phyloP scores from a whole-genome alignment of 1,140 invertebrate genomes.

The Drosophila watanabei region DNA sequence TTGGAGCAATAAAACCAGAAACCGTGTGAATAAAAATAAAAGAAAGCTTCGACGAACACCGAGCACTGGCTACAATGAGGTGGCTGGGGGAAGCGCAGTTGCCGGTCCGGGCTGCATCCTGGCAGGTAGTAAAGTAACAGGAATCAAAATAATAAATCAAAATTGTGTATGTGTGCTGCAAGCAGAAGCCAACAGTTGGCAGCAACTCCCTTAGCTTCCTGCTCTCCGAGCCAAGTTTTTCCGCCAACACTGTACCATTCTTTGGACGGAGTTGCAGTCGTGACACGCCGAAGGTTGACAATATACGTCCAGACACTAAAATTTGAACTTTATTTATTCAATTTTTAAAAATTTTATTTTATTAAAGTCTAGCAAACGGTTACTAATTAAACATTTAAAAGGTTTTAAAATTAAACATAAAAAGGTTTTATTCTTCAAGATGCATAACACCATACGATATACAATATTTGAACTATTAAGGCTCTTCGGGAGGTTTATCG shows the following conservation, averaged over 20 bases:
- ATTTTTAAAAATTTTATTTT: too few relatives aligned
- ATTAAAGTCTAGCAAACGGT: too few relatives aligned
- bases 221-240: conserved; percentile 11
- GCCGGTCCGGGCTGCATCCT: conserved; percentile 46
- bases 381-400: too few relatives aligned
- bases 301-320: neutral
- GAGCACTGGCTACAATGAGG: conserved; percentile 26
- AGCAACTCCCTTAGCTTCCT: conserved; percentile 34
- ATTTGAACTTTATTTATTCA: too few relatives aligned
- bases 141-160: conserved; percentile 82
- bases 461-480: too few relatives aligned
- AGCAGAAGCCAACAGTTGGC: conserved; percentile 59
- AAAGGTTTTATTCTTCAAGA: too few relatives aligned
- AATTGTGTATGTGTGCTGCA: conserved; percentile 53
- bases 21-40: conserved; percentile 76
- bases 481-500: too few relatives aligned
- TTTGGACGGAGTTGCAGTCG: conserved; percentile 2
- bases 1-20: conserved; percentile 80
- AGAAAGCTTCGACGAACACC: conserved; percentile 39
- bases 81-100: conserved; percentile 5
- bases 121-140: conserved; percentile 75
- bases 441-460: too few relatives aligned
- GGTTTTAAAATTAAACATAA: too few relatives aligned
- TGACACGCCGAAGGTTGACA: conserved; percentile 6
- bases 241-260: conserved; percentile 9